Evolutionary conservation across 2,797 vertebrate genomes (phyloP).

Genomic region (Pogoniulus pusillus): DNA sequence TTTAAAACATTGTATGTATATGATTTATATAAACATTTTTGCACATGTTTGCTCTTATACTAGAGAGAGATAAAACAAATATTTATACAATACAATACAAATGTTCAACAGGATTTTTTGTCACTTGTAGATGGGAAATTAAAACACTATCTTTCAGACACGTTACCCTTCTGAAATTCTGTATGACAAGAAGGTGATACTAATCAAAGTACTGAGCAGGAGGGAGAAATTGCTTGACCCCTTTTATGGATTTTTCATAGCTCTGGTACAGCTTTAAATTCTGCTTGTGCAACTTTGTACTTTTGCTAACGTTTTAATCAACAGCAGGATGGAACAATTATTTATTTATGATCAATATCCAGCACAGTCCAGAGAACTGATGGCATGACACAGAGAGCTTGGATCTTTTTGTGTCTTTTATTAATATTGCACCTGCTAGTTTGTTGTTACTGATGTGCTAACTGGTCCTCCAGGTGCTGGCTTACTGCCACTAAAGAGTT

Average conservation of each 20-base stretch:
- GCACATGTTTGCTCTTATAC: neutral
- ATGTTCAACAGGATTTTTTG: neutral
- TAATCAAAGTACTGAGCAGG: neutral
- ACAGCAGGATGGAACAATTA: neutral
- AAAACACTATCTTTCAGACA: neutral
- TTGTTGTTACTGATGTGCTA: neutral
- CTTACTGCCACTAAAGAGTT: neutral
- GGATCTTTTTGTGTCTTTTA: neutral
- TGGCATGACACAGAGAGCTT: neutral
- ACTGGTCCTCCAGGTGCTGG: neutral
- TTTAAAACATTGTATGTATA: neutral
- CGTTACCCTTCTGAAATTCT: neutral
- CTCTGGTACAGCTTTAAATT: neutral
- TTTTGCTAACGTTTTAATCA: constrained; percentile 43
- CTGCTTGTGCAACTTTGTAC: neutral
- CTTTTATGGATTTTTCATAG: constrained; percentile 25
- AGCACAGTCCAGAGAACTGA: neutral
- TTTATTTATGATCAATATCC: constrained; percentile 37
- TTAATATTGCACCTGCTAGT: neutral
- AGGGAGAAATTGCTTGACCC: neutral
- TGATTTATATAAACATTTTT: neutral
- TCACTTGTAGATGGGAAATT: neutral
- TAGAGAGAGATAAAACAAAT: neutral
- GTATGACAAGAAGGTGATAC: neutral
- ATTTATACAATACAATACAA: neutral